Evolutionary conservation across 30 jellyfish, hydroid and myxozoan genomes (phyloP).

Genomic region (Hydra vulgaris): DNA sequence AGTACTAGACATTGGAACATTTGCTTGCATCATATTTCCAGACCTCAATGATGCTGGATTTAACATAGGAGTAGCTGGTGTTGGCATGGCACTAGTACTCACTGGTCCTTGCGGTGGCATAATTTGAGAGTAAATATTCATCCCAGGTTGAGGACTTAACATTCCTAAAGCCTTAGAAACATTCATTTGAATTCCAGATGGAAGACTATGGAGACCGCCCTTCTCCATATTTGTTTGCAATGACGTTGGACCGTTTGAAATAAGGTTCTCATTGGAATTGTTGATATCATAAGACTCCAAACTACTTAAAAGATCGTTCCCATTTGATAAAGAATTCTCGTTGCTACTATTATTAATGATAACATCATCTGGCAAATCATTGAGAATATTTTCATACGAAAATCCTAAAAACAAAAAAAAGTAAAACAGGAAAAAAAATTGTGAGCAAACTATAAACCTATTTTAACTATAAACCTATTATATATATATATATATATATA

Average conservation of each 20-base stretch:
- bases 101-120: constrained; percentile 51
- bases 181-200: constrained; percentile 21
- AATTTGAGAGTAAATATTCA: not conserved
- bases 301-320: constrained; percentile 35
- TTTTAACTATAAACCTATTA: too few species aligned
- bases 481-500: too few species aligned
- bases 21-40: constrained; percentile 1
- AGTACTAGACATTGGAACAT: constrained; percentile 23
- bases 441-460: too few species aligned
- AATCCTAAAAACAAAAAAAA: not conserved
- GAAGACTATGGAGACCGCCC: constrained; percentile 36
- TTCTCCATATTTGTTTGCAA: constrained; percentile 34
- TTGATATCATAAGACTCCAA: constrained; percentile 43
- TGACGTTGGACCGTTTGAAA: constrained; percentile 55
- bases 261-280: constrained; percentile 23
- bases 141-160: constrained; percentile 31
- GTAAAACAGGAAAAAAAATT: too few species aligned
- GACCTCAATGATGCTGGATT: constrained; percentile 33
- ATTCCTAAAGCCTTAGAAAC: constrained; percentile 21
- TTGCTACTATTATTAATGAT: constrained; percentile 17
- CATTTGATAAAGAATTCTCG: constrained; percentile 14
- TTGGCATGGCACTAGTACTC: constrained; percentile 76
- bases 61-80: constrained; percentile 89
- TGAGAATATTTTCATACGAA: constrained; percentile 23
- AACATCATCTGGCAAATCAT: constrained; percentile 48